Conservation (phyloP, 2,113 vertebrate genomes). For the Mastomys natalensis region DNA sequence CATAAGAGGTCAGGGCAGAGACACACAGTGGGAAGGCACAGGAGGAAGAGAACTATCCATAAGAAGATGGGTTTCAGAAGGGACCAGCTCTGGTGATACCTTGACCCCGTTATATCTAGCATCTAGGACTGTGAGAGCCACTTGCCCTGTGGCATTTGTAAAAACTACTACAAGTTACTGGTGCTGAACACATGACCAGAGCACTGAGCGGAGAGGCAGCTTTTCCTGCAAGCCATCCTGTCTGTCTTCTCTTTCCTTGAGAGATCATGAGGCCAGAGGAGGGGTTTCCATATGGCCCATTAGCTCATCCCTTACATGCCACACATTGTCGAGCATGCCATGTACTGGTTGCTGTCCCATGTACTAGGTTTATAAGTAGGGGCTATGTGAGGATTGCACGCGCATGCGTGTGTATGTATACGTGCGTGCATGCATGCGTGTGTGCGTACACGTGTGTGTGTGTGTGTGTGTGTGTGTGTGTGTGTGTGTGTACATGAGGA, state of each 20-base stretch:
- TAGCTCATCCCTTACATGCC: not conserved
- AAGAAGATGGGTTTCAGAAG: not conserved
- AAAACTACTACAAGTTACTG: not conserved
- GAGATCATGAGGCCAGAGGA: not conserved
- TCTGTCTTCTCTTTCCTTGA: not conserved
- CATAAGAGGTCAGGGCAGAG: not conserved
- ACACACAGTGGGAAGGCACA: not conserved
- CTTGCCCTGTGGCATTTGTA: not conserved
- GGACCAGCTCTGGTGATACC: not conserved
- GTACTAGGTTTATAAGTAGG: not conserved
- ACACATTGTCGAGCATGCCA: not conserved
- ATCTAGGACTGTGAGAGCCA: not conserved
- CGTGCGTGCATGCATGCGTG: not conserved
- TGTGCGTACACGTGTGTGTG: not conserved
- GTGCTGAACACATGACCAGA: not conserved
- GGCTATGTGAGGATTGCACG: not conserved
- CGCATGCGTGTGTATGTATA: not conserved
- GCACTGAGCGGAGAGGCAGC: not conserved
- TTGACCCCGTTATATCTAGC: not conserved
- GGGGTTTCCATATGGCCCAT: not conserved
- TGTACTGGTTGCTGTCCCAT: not conserved
- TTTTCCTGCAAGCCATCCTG: not conserved
- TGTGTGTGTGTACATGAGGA: not conserved
- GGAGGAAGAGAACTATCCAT: not conserved
- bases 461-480: not conserved